Percentiles rank a stretch among this genome's conserved stretches.
Conservation (phyloP, 2,797 vertebrate species). For the Cyprinella venusta region DNA sequence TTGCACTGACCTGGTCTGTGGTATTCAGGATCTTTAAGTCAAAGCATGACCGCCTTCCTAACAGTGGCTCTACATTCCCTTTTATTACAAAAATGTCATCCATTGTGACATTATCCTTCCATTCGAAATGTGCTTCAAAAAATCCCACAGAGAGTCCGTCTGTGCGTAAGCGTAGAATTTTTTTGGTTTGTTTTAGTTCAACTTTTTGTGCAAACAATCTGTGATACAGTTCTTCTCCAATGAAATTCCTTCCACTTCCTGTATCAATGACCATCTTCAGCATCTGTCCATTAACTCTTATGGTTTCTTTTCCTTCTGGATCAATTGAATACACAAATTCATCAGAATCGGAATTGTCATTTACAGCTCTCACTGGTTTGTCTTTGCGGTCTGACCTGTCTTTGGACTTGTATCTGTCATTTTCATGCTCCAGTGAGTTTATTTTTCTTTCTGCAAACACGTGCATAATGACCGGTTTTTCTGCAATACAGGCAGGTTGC, state of each 20-base stretch:
- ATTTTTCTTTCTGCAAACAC: slow-evolving; percentile 18
- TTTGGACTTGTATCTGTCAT: background rate
- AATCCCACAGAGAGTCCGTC: slow-evolving; percentile 40
- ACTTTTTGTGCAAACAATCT: slow-evolving; percentile 12
- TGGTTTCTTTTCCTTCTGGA: background rate
- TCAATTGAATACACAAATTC: slow-evolving; percentile 8
- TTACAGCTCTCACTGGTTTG: background rate
- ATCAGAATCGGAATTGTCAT: background rate
- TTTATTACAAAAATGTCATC: slow-evolving; percentile 24
- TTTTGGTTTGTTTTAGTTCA: slow-evolving; percentile 41
- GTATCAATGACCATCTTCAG: background rate
- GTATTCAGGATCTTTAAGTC: slow-evolving; percentile 36
- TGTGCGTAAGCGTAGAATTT: slow-evolving; percentile 37
- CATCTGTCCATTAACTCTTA: background rate
- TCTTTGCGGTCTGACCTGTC: background rate
- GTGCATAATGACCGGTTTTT: slow-evolving; percentile 37
- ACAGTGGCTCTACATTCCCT: slow-evolving; percentile 32
- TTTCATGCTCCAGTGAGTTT: background rate
- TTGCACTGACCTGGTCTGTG: slow-evolving; percentile 16
- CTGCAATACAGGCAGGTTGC: slow-evolving; percentile 35
- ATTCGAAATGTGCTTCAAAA: slow-evolving; percentile 26
- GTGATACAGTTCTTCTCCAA: slow-evolving; percentile 25
- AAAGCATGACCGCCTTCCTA: slow-evolving; percentile 33
- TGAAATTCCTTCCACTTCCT: slow-evolving; percentile 31
- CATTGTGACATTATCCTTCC: background rate